These are phyloP conservation scores for Hemicentrotus pulcherrimus DNA, from an alignment of 35 echinoderm and acorn worm species.

Conservation along the genomic window DNA sequence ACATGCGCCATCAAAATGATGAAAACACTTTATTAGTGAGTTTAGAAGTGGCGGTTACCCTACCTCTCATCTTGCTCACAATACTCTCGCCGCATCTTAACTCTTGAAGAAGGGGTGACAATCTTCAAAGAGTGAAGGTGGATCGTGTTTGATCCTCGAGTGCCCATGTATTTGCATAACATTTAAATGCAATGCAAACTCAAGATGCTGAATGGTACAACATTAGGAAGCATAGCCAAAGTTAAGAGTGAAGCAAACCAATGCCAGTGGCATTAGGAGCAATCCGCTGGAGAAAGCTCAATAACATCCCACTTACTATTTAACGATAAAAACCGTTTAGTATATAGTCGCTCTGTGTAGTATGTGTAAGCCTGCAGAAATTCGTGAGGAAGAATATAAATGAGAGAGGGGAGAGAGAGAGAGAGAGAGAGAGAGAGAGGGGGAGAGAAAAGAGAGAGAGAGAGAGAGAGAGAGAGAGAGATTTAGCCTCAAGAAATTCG, in stretches of 20 bases:
- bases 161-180: not conserved
- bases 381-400: not conserved
- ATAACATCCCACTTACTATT: not conserved
- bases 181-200: not conserved
- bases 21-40: not conserved
- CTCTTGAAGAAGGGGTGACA: not conserved
- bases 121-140: not conserved
- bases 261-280: not conserved
- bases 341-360: not conserved
- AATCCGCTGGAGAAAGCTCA: not conserved
- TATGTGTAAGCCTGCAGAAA: not conserved
- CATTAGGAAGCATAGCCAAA: not conserved
- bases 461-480: not conserved
- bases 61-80: not conserved
- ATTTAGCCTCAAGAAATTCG: not conserved
- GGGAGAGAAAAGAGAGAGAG: not conserved
- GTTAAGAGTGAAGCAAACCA: not conserved
- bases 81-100: not conserved
- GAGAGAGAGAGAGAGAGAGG: no score
- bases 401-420: not conserved
- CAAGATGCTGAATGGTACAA: not conserved
- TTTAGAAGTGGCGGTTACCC: not conserved
- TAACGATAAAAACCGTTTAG: not conserved
- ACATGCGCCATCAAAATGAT: not conserved
- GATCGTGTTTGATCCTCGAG: not conserved